Conservation (phyloP, 2,888 invertebrate species). For the Platerodrilus igneus region DNA sequence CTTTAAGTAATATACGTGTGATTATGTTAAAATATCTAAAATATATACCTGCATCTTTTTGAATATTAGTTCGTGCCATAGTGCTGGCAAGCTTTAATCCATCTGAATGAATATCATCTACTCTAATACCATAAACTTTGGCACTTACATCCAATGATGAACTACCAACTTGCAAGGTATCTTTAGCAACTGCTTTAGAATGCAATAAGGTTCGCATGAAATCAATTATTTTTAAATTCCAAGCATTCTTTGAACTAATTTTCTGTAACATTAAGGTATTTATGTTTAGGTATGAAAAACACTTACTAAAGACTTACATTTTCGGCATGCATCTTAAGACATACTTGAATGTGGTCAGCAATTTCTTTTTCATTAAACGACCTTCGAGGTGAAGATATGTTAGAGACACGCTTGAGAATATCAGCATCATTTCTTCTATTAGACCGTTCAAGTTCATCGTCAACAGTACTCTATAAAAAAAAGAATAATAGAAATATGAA, state of each 20-base stretch:
- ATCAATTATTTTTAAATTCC: constrained; percentile 81
- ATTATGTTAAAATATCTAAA: background rate
- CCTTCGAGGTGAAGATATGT: constrained; percentile 28
- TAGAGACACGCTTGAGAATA: constrained; percentile 33
- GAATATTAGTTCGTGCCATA: constrained; percentile 42
- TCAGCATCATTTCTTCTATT: constrained; percentile 39
- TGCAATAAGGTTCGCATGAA: constrained; percentile 73
- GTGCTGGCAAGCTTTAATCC: constrained; percentile 74
- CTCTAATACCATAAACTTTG: constrained; percentile 81
- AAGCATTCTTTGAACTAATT: constrained; percentile 85
- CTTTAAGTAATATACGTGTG: too few relatives aligned
- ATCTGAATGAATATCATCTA: constrained; percentile 79
- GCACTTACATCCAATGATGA: constrained; percentile 84
- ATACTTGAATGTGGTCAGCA: constrained; percentile 68
- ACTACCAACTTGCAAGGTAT: constrained; percentile 74
- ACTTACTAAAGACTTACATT: constrained; percentile 56
- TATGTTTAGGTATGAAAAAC: background rate
- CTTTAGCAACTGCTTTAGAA: constrained; percentile 60
- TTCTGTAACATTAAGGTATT: constrained; percentile 55
- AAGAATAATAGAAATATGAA: too few relatives aligned
- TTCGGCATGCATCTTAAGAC: constrained; percentile 73
- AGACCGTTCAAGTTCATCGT: constrained; percentile 59
- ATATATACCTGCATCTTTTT: constrained; percentile 11
- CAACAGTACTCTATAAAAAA: constrained; percentile 49
- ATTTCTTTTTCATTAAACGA: constrained; percentile 49